Evolutionary conservation across 1,140 invertebrate genomes (phyloP).

Genomic region (Bombus huntii): DNA sequence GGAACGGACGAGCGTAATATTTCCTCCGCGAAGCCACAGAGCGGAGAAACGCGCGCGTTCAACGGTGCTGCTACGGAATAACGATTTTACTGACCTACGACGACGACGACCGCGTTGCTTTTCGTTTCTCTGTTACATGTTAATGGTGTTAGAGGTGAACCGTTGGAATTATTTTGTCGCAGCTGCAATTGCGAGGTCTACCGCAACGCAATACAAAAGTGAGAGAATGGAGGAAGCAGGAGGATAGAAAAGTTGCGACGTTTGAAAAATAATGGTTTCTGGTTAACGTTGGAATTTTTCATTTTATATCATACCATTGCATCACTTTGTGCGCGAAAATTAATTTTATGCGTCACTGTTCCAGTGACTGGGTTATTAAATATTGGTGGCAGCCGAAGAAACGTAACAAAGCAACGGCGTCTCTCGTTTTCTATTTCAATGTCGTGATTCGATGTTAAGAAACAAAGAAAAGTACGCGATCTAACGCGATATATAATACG

Average conservation of each 20-base stretch:
- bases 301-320: not conserved
- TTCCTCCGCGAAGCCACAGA: not conserved
- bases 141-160: no score
- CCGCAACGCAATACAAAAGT: not conserved
- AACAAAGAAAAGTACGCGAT: not conserved
- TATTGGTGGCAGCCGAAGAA: not conserved
- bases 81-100: constrained; percentile 6
- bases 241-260: not conserved
- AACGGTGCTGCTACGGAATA: not conserved
- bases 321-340: not conserved
- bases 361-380: not conserved
- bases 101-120: not conserved
- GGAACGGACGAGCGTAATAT: constrained; percentile 10
- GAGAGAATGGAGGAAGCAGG: no score
- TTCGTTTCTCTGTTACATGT: not conserved
- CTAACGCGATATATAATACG: not conserved
- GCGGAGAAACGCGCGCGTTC: not conserved
- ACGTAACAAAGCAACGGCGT: not conserved
- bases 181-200: not conserved
- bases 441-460: not conserved
- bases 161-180: constrained; percentile 1
- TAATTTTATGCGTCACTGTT: not conserved
- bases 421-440: no score
- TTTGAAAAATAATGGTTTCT: not conserved
- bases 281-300: not conserved